These are phyloP conservation scores for Enteromius paludinosus DNA, from an alignment of 2,797 vertebrate genomes.

Conservation along the genomic window DNA sequence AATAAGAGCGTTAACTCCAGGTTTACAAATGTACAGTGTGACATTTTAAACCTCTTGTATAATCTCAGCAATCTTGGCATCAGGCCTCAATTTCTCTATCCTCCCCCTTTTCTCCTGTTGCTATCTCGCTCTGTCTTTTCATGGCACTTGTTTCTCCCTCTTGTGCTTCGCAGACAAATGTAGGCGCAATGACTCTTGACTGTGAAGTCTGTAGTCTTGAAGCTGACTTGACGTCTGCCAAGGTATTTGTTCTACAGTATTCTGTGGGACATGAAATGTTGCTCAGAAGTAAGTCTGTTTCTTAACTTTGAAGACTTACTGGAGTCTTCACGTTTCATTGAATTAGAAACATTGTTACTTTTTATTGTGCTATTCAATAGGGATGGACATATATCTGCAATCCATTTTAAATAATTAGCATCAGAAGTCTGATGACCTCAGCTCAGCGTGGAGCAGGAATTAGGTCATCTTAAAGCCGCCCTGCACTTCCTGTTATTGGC, in stretches of 20 bases:
- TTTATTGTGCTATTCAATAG: neutral
- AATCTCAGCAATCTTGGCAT: constrained; percentile 8
- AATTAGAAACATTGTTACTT: neutral
- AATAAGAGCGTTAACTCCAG: neutral
- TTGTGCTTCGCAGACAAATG: neutral
- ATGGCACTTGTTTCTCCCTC: constrained; percentile 6
- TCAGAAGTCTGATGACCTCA: neutral
- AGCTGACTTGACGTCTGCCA: neutral
- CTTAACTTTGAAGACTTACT: neutral
- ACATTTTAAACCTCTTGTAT: constrained; percentile 8
- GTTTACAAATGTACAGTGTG: constrained; percentile 19
- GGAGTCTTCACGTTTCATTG: neutral
- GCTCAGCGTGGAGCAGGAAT: constrained; percentile 27
- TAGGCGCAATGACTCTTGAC: neutral
- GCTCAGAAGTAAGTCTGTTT: neutral
- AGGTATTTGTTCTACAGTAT: neutral
- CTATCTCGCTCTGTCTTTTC: neutral
- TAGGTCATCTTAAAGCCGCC: constrained; percentile 55
- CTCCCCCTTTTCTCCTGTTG: neutral
- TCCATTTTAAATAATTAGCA: neutral
- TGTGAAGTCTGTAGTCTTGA: constrained; percentile 16
- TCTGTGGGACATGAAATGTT: neutral
- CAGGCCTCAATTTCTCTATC: constrained; percentile 7
- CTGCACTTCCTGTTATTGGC: constrained; percentile 26
- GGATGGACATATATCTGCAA: constrained; percentile 6